Evolutionary conservation across 2,797 vertebrate genomes (phyloP), one percentile per base, ranked within the genome.

Genomic region (Limosa lapponica): DNA sequence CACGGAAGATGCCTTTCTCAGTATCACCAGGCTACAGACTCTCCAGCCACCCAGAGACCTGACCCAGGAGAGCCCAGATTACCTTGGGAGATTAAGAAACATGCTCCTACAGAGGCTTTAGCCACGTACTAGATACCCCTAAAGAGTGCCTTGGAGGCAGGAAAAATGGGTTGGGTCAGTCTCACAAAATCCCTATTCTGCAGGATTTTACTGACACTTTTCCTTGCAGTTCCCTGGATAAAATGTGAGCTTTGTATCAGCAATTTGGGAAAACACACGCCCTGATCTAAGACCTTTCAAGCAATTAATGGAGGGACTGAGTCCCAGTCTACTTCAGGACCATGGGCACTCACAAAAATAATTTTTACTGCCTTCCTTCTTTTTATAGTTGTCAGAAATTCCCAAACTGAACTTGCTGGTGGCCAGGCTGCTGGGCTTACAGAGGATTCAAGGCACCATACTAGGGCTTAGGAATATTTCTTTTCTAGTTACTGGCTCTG

Each of bases 91-190:
- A 62, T 43, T 10, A 65, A 28, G 24, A 67, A 69, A 46, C 8
- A 64, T 23, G 51, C 44, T 77, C 46, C 66, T 16, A 19, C 24
- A 48, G 27, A 84, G 36, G 27, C 64, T 73, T 75, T 57, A 17
- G 6, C 18, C 64, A 37, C 0, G 0, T 16, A 10, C 34, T 7
- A 25, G 57, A 23, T 7, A n/a, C 8, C 36, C 61, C 49, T 37
- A 36, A 41, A 64, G 23, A 87, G 41, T n/a, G 8, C n/a, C 55
- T 58, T 4, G 2, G 23, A 62, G 67, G 6, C 34, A 82, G 44
- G 32, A 49, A 64, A 81, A 43, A 32, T 0, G 1, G 24, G 20
- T 23, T 17, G 7, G 8, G 8, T 25, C 70, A 43, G 11, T 11
- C 30, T 74, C 59, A 27, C 39, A 5, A 25, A 65, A 71, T 36